Evolutionary conservation across 2,797 vertebrate genomes (phyloP).

Genomic region (Molossus alvarezi): DNA sequence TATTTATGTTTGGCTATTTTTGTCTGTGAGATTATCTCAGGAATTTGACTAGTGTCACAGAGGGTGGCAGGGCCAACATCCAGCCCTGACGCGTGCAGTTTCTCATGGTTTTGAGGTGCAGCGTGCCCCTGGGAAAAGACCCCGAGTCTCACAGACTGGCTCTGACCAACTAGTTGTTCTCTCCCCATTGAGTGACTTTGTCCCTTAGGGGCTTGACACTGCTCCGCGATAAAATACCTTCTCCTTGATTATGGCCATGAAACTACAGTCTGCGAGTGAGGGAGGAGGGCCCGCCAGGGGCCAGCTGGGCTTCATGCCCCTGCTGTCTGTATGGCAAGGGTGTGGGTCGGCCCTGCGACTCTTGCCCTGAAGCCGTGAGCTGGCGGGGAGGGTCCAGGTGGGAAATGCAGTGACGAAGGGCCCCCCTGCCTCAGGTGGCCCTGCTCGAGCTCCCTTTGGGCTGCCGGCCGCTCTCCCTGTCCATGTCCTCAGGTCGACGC

Average conservation of each 20-base stretch:
- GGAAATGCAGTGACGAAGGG: background rate
- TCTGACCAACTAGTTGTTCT: background rate
- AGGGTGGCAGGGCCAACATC: background rate
- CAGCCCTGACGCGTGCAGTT: background rate
- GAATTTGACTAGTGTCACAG: background rate
- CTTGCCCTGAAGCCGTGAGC: background rate
- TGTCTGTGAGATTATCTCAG: background rate
- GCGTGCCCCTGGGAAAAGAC: background rate
- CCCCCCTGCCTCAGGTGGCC: accelerated
- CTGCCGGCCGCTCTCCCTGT: background rate
- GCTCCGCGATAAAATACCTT: background rate
- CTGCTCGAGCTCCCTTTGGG: background rate
- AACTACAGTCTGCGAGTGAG: background rate
- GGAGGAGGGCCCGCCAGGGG: background rate
- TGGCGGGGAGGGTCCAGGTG: background rate
- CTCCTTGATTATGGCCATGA: background rate
- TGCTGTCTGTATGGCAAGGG: background rate
- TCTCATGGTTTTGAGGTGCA: background rate
- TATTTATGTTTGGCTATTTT: background rate
- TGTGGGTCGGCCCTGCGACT: background rate
- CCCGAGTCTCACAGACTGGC: background rate
- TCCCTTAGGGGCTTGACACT: background rate
- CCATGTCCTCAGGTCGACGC: background rate
- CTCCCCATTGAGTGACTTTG: background rate
- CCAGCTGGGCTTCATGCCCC: background rate